Evolutionary conservation across 2,888 invertebrate species (phyloP), one percentile per base, ranked within the genome.

Genomic region (Marasmarcha lunaedactyla): DNA sequence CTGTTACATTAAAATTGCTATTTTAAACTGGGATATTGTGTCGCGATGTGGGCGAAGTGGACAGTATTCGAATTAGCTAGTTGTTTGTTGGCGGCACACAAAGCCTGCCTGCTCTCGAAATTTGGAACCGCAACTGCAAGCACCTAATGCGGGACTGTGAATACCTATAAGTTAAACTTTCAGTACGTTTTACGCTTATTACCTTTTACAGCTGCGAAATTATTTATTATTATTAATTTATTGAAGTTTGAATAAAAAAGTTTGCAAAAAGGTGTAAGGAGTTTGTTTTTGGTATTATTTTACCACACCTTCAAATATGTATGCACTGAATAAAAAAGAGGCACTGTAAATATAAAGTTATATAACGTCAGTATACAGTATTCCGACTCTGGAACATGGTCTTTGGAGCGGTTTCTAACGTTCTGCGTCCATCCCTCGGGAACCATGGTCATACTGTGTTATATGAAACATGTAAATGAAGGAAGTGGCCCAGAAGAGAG

Each of bases 1-100:
- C 48, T 56, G 58, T 57, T 51, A 57, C 48, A 51, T 47, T 50
- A 50, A 47, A 54, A 58, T 51, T 51, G 49, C 49, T 44, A 46
- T 54, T 51, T 49, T 30, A 30, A 50, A 56, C 47, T 46, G 42
- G 44, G 47, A 45, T 30, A 30, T 30, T n/a, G 30, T n/a, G 30
- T 10, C 30, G 11, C n/a, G 9, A 30, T n/a, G 30, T 30, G 30
- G n/a, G 30, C n/a, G 30, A n/a, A 30, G n/a, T 11, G 30, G 30
- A 20, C 20, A 20, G 20, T 20, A 20, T 20, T 30, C 30, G 11
- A 30, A 30, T 30, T 30, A 30, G 11, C 30, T 30, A 11, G 30
- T 11, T 30, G 30, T 30, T 30, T 30, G 30, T 30, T 20, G 20
- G 30, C 10, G 6, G 30, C 9, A 11, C 30, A 30, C 30, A 30